phyloP scores from a whole-genome alignment of 2,113 vertebrate species.

The Neolamprologus kungweensis region DNA sequence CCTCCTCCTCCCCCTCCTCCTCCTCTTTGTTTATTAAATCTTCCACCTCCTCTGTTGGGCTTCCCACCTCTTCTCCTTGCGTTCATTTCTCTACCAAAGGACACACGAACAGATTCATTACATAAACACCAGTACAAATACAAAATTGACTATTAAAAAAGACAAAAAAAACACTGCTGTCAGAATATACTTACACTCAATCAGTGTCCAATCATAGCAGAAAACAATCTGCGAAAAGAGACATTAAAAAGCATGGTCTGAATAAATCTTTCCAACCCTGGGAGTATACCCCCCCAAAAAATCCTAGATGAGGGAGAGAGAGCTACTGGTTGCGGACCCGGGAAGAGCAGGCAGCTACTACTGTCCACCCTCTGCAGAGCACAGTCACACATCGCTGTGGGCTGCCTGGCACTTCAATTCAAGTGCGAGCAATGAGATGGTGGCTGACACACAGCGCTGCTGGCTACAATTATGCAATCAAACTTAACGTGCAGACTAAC shows the following conservation, averaged over 20 bases:
- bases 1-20: constrained; percentile 45
- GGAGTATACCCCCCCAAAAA: background rate
- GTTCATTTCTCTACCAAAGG: constrained; percentile 55
- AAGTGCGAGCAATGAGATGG: constrained; percentile 32
- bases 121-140: background rate
- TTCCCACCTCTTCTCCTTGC: constrained; percentile 78
- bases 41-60: constrained; percentile 84
- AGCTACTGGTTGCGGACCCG: background rate
- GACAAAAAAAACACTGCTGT: background rate
- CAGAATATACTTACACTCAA: constrained; percentile 5
- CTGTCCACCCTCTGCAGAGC: background rate
- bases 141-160: background rate
- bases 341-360: background rate
- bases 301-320: background rate
- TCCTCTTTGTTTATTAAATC: constrained; percentile 69
- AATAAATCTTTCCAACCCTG: background rate
- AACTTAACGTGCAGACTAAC: background rate
- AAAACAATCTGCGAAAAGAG: constrained; percentile 1
- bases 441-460: constrained; percentile 37
- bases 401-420: background rate
- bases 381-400: background rate
- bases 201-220: constrained; percentile 20
- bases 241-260: background rate
- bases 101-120: background rate
- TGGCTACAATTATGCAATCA: constrained; percentile 47